Evolutionary conservation across 2,113 vertebrate genomes (phyloP).

Genomic region (Oncorhynchus tshawytscha): DNA sequence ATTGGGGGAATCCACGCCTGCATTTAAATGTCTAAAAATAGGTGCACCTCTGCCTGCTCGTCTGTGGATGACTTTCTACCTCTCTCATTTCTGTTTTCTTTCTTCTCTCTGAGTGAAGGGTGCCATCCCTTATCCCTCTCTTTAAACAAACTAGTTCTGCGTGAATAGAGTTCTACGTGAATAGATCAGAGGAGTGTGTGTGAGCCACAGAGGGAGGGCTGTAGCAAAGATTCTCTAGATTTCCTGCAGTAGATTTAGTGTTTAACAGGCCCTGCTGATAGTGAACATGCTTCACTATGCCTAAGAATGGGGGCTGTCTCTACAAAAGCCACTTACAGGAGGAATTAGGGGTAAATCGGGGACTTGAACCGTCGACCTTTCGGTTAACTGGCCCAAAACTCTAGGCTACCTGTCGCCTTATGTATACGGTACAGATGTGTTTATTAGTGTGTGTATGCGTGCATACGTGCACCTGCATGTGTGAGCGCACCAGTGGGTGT

Average conservation of each 20-base stretch:
- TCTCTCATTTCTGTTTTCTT: slow-evolving; percentile 58
- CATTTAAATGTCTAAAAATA: slow-evolving; percentile 58
- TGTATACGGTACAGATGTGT: background rate
- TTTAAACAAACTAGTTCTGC: slow-evolving; percentile 48
- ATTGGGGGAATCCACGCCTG: slow-evolving; percentile 49
- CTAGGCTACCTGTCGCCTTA: too few relatives aligned
- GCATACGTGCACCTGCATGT: background rate
- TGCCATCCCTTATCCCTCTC: slow-evolving; percentile 61
- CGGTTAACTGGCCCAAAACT: too few relatives aligned
- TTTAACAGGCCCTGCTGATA: slow-evolving; percentile 45
- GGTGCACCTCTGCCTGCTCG: slow-evolving; percentile 56
- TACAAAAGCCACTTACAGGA: background rate
- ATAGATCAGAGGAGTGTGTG: slow-evolving; percentile 29
- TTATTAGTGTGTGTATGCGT: background rate
- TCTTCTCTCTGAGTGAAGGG: slow-evolving; percentile 65
- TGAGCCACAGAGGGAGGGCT: slow-evolving; percentile 19
- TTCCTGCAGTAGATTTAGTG: slow-evolving; percentile 47
- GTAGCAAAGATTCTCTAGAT: slow-evolving; percentile 65
- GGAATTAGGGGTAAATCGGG: too few relatives aligned
- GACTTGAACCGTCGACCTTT: too few relatives aligned
- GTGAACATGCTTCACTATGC: slow-evolving; percentile 43
- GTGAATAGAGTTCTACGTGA: slow-evolving; percentile 42
- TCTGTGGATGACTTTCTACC: slow-evolving; percentile 59
- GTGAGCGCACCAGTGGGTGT: background rate
- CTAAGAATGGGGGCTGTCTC: slow-evolving; percentile 32